Evolutionary conservation across 2,797 vertebrate genomes (phyloP).

Genomic region (Macroramphosus scolopax): DNA sequence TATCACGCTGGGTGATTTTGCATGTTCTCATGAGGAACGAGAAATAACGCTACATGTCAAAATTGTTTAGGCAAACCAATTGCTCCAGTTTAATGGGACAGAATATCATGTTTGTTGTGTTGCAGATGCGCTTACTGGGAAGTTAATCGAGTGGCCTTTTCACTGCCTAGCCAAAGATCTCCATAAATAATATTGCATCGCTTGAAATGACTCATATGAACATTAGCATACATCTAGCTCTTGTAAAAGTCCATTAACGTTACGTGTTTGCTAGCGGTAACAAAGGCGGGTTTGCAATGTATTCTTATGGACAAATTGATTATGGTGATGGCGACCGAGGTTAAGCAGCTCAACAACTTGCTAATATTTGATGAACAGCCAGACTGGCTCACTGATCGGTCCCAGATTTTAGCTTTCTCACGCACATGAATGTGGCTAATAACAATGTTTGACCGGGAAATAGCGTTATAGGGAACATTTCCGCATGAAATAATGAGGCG

Average conservation of each 20-base stretch:
- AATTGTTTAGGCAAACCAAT: background rate
- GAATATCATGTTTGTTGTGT: slow-evolving; percentile 7
- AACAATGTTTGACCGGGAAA: background rate
- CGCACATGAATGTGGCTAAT: no score
- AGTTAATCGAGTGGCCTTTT: slow-evolving; percentile 3
- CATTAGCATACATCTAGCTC: background rate
- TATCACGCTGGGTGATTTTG: background rate
- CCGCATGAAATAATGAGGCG: no score
- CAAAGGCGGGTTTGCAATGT: background rate
- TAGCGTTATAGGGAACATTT: background rate
- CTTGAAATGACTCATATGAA: background rate
- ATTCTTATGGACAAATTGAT: background rate
- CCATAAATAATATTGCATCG: no score
- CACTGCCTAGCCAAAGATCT: background rate
- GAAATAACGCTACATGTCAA: background rate
- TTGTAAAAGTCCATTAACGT: background rate
- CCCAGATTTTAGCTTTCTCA: slow-evolving; percentile 2
- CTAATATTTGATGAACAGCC: slow-evolving; percentile 32
- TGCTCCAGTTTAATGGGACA: no score
- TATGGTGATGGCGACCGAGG: slow-evolving; percentile 7
- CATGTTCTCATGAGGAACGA: background rate
- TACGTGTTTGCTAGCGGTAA: accelerated
- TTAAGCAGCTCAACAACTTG: slow-evolving; percentile 33
- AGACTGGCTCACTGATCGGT: slow-evolving; percentile 2
- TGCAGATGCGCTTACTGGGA: slow-evolving; percentile 1